Evolutionary conservation across 2,797 vertebrate genomes (phyloP).

Genomic region (Bradypodion ventrale): DNA sequence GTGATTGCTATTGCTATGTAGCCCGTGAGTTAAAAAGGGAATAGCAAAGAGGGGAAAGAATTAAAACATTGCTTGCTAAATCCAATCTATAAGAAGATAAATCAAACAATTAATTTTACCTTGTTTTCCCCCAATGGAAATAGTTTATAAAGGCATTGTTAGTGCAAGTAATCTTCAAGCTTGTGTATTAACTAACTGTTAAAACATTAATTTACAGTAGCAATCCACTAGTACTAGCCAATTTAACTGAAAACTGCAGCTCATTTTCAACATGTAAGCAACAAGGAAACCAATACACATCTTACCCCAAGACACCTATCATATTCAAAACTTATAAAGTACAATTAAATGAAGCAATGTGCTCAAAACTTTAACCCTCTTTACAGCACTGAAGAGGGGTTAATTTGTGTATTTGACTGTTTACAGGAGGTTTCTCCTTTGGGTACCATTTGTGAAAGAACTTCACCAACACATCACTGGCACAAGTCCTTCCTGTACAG

Average conservation of each 20-base stretch:
- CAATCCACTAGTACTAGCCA: too few relatives aligned
- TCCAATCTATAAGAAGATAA: neutral
- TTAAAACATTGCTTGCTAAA: neutral
- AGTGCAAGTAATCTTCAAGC: neutral
- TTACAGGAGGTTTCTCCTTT: neutral
- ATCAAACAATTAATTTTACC: constrained; percentile 1
- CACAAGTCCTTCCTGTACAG: neutral
- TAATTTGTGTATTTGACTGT: too few relatives aligned
- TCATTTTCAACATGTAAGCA: neutral
- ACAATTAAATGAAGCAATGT: neutral
- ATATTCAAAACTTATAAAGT: too few relatives aligned
- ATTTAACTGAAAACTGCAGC: constrained; percentile 20
- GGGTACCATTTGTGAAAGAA: neutral
- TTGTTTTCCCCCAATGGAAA: neutral
- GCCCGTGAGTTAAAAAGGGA: constrained; percentile 15
- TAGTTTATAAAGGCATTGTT: neutral
- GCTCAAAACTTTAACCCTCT: neutral
- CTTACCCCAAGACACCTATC: neutral
- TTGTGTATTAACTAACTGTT: neutral
- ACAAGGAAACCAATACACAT: neutral
- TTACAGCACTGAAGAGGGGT: neutral
- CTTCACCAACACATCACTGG: neutral
- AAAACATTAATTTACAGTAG: constrained; percentile 5
- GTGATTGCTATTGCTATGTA: too few relatives aligned
- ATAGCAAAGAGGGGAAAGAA: neutral